A percentile compares a stretch with the other conserved stretches of the same genome.
phyloP scores from a whole-genome alignment of 2,888 invertebrate species.

The Cheilosia soror region DNA sequence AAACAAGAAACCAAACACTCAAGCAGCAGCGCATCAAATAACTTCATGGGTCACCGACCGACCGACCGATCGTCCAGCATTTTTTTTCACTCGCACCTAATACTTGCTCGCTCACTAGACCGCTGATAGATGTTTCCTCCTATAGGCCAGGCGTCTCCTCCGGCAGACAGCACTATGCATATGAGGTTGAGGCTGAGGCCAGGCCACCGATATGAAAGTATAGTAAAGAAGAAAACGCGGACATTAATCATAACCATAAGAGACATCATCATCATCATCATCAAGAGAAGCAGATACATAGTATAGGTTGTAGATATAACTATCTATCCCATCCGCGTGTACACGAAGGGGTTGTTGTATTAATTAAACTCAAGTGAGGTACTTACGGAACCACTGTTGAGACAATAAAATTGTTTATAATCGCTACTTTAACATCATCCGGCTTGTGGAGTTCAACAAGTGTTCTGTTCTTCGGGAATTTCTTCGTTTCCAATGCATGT shows the following conservation, averaged over 20 bases:
- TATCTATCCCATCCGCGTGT: constrained; percentile 5
- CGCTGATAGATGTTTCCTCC: constrained; percentile 25
- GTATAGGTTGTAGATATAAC: constrained; percentile 1
- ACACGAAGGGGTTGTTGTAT: constrained; percentile 41
- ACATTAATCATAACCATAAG: constrained; percentile 67
- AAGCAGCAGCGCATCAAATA: constrained; percentile 11
- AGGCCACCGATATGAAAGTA: constrained; percentile 47
- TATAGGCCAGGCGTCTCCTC: background rate
- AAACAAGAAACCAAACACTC: constrained; percentile 1
- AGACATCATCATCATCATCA: constrained; percentile 42
- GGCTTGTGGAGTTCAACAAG: constrained; percentile 11
- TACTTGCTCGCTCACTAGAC: constrained; percentile 19
- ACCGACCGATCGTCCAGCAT: constrained; percentile 24
- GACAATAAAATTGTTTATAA: constrained; percentile 43
- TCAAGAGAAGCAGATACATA: constrained; percentile 10
- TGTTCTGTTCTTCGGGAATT: constrained; percentile 6
- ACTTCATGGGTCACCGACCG: constrained; percentile 56
- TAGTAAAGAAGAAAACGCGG: constrained; percentile 37
- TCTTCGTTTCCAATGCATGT: constrained; percentile 14
- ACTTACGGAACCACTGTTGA: constrained; percentile 46
- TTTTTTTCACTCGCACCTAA: constrained; percentile 16
- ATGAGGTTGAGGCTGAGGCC: constrained; percentile 22
- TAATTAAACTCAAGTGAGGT: constrained; percentile 59
- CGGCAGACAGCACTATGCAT: background rate
- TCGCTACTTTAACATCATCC: constrained; percentile 50